Percentiles rank a stretch among this genome's conserved stretches.
Evolutionary conservation across 2,888 invertebrate genomes (phyloP).

Genomic region (Metallyticus violacea): DNA sequence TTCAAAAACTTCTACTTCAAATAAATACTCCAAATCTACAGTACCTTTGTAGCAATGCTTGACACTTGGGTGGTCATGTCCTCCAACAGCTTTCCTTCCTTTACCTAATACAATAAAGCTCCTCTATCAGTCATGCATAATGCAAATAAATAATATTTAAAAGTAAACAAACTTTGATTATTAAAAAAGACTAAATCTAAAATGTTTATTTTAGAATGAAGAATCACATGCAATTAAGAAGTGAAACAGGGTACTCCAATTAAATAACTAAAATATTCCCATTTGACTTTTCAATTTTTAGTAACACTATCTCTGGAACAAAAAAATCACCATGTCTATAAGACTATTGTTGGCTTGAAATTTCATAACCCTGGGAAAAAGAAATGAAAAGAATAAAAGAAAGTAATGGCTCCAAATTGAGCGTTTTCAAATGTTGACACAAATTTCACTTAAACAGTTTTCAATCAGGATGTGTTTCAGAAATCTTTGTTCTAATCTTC

Average conservation of each 20-base stretch:
- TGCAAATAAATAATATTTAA: background rate
- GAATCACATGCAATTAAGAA: background rate
- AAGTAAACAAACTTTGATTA: conserved; percentile 15
- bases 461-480: too few relatives aligned
- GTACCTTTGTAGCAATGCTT: conserved; percentile 63
- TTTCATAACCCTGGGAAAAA: too few relatives aligned
- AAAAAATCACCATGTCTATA: background rate
- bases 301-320: too few relatives aligned
- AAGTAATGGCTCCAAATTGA: too few relatives aligned
- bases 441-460: too few relatives aligned
- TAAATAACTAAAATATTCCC: background rate
- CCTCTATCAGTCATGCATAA: conserved; percentile 39
- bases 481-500: too few relatives aligned
- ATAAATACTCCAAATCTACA: background rate
- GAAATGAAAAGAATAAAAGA: too few relatives aligned
- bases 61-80: conserved; percentile 62
- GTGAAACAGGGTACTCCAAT: background rate
- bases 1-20: background rate
- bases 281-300: too few relatives aligned
- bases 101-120: conserved; percentile 56
- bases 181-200: too few relatives aligned
- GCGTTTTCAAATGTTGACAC: too few relatives aligned
- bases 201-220: too few relatives aligned
- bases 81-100: conserved; percentile 66
- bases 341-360: too few relatives aligned